A percentile compares a stretch with the other conserved stretches of the same genome.
Evolutionary conservation across 2,113 vertebrate species (phyloP).

Genomic region (Pachypanchax playfairii): DNA sequence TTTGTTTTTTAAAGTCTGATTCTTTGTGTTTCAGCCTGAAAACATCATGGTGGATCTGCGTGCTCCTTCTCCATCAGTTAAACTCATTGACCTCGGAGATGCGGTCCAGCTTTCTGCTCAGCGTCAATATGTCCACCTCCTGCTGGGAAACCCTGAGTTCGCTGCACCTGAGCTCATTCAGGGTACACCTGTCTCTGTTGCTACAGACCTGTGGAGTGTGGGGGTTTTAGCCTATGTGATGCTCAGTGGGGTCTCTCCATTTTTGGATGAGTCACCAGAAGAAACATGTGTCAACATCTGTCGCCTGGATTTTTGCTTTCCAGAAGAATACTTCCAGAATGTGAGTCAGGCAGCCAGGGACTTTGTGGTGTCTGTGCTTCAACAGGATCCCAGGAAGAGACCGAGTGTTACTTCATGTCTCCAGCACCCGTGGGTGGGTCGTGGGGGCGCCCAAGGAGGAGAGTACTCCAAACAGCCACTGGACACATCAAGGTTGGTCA

Average conservation of each 20-base stretch:
- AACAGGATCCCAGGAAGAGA: constrained; percentile 90
- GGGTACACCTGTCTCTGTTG: constrained; percentile 90
- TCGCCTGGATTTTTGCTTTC: constrained; percentile 96
- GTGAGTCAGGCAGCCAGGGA: constrained; percentile 93
- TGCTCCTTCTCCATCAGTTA: constrained; percentile 87
- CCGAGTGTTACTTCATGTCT: constrained; percentile 89
- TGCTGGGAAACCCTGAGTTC: constrained; percentile 95
- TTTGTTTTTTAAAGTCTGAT: not conserved
- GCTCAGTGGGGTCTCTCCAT: constrained; percentile 95
- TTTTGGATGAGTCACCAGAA: constrained; percentile 95
- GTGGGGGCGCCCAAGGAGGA: constrained; percentile 82
- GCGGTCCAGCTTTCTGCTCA: constrained; percentile 90
- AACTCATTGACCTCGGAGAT: constrained; percentile 93
- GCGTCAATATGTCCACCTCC: constrained; percentile 90
- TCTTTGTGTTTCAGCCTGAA: constrained; percentile 84
- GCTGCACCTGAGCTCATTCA: constrained; percentile 95
- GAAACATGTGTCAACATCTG: constrained; percentile 98
- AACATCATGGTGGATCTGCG: constrained; percentile 94
- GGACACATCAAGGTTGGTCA: constrained; percentile 90
- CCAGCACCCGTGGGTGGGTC: constrained; percentile 94
- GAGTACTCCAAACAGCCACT: constrained; percentile 91
- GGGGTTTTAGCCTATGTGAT: constrained; percentile 93
- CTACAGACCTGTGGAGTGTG: constrained; percentile 93
- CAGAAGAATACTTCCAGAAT: constrained; percentile 87
- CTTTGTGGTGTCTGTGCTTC: constrained; percentile 88